Conservation (phyloP, 2,113 vertebrate genomes). For the Hemiscyllium ocellatum region DNA sequence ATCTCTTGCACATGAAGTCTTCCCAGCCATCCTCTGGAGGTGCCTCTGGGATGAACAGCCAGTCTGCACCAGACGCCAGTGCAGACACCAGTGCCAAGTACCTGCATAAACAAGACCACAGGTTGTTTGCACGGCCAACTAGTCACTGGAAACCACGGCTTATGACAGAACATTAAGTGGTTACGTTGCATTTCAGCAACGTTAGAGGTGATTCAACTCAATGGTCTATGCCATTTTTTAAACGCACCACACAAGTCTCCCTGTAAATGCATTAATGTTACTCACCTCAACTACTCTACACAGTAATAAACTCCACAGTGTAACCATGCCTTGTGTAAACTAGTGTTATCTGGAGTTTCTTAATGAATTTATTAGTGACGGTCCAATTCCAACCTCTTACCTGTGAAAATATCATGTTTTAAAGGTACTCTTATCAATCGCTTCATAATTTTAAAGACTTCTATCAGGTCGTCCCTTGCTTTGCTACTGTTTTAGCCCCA, state of each 20-base stretch:
- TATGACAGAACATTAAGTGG: neutral
- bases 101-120: conserved; percentile 45
- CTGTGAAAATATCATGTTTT: neutral
- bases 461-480: neutral
- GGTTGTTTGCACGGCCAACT: neutral
- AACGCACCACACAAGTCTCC: neutral
- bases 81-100: conserved; percentile 82
- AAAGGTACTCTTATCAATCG: neutral
- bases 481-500: too few species aligned
- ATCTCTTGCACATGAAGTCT: conserved; percentile 76
- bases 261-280: neutral
- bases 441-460: neutral
- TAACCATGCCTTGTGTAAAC: neutral
- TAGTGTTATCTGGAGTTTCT: neutral
- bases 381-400: neutral
- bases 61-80: conserved; percentile 83
- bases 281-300: too few species aligned
- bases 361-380: neutral
- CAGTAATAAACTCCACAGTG: neutral
- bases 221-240: too few species aligned
- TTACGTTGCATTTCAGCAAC: neutral
- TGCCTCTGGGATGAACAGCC: conserved; percentile 88
- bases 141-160: neutral
- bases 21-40: conserved; percentile 84
- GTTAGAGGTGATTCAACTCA: neutral